Base-by-base conservation (phyloP, 2,113 vertebrate genomes). In the Sylvia atricapilla region DNA sequence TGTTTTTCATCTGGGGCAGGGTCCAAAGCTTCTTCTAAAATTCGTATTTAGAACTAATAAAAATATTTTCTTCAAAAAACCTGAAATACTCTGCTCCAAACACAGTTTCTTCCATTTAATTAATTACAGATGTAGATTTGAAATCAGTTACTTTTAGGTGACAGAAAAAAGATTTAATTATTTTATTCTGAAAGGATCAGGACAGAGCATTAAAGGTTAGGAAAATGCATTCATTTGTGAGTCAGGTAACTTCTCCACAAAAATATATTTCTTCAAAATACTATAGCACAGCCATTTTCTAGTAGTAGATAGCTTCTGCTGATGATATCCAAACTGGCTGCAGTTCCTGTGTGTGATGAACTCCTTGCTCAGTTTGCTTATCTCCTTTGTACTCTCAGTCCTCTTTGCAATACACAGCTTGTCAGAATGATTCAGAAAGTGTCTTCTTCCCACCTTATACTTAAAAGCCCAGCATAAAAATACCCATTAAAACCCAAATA, bases 351-450 rank as follows among this genome's bases (percentile, higher is more conserved):
- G 52, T 50, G 20, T 89, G 76, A 86, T 53, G 37, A 95, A 70
- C 44, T 81, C n/a, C 47, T 92, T 77, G n/a, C 37, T 87, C 89
- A 84, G 43, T 84, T 94, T 69, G 10, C 43, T 67, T 39, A 50
- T 63, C 47, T 50, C 49, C 58, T 88, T 88, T 64, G 58, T 73
- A 47, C 27, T 79, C 43, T 8, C 49, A 63, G 23, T 30, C 27
- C 30, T 73, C 31, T 69, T 68, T 74, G 41, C 46, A 83, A 62
- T 23, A 73, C 8, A n/a, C n/a, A 69, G 33, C 33, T 78, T 91
- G 64, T 94, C 80, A 93, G 64, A 91, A 72, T 63, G 44, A 89
- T 81, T 84, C 68, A 95, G 64, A 66, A 95, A 49, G 35, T 31
- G 28, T 35, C 56, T 82, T 30, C 35, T 93, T 96, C 73, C 33